Evolutionary conservation across 2,113 vertebrate species (phyloP), one percentile per base, ranked within the genome.

Genomic region (Myxocyprinus asiaticus): DNA sequence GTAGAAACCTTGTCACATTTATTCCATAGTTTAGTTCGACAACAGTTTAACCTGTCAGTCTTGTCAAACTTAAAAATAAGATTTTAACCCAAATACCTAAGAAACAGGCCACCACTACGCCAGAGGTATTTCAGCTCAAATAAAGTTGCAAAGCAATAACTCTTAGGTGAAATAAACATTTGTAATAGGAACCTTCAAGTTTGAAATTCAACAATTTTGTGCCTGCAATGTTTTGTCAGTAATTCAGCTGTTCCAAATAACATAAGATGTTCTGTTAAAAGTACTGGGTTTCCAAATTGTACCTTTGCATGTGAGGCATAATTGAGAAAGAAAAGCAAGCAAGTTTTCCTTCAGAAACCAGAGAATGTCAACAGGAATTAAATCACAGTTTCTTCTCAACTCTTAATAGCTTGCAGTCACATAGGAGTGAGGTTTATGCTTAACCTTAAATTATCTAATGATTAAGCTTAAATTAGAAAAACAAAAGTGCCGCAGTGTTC

Each of bases 271-370:
- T 72, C 55, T 72, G 70, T 72, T 72, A 11, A 72, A 59, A 72
- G 55, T 59, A 43, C 10, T 59, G 43, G 70, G 55, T 73, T 73
- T 73, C 43, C 70, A 73, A 73, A 73, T 73, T 61, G 70, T n/a
- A 73, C 43, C 43, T 59, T 73, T 59, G 55, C 55, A 73, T 47
- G 43, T 56, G 9, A 73, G 70, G 6, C 55, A 73, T 61, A 47
- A 61, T 7, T 59, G 42, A 47, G 55, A 47, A 72, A 72, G 55
- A 72, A 72, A 59, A 59, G 55, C n/a, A 59, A 59, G 69, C 51
- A 15, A 4, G 55, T 9, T 56, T 43, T 56, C 68, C 5, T 15
- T 47, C 55, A 47, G 70, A 73, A 73, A 73, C 43, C 43, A 61
- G 42, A 73, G 55, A 61, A 73, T 22, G 70, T 73, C 70, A 12